Base-by-base conservation (phyloP, 2,888 invertebrate species). In the Apodemia duryi region DNA sequence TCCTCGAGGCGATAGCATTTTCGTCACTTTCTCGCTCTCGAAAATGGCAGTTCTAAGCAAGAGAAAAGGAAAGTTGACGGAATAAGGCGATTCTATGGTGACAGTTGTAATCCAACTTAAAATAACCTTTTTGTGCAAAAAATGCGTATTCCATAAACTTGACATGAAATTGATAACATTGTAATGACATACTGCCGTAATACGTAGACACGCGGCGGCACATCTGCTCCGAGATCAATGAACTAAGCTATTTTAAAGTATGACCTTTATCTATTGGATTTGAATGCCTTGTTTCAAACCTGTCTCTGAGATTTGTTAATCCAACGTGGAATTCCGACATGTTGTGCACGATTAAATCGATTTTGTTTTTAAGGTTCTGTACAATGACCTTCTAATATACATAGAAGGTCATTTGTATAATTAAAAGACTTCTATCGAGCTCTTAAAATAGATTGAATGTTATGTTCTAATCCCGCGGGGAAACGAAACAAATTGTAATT, bases 171-270 rank as follows among this genome's bases (percentile, higher is more conserved):
- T 51, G 7, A 7, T 51, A 51, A 21, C 21, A 7, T 51, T 21
- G 49, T 51, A 51, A 51, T 51, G 49, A 51, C 49, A 51, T 51
- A 51, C 49, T 51, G 7, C 49, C 49, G 49, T 21, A 51, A 21
- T 51, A 21, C 49, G 32, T 60, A 60, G 57, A 60, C 32, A 60
- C 57, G 35, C 57, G 32, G 35, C 57, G 32, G 57, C n/a, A 60
- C 57, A 60, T 60, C 57, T 60, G 57, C 32, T 60, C 57, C 57
- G 57, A 60, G 57, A 60, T 60, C 57, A 60, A 35, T 60, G 57
- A 60, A 60, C 57, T 60, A 60, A 60, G 57, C 35, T 60, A 60
- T 60, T 60, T 60, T 60, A 60, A 35, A 32, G 32, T 60, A 32
- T 60, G 57, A 60, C 57, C 57, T 60, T 60, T 60, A 60, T 60